Percentiles rank a stretch among this genome's conserved stretches.
phyloP scores from a whole-genome alignment of 2,888 invertebrate species.

The Yponomeuta malinellus region DNA sequence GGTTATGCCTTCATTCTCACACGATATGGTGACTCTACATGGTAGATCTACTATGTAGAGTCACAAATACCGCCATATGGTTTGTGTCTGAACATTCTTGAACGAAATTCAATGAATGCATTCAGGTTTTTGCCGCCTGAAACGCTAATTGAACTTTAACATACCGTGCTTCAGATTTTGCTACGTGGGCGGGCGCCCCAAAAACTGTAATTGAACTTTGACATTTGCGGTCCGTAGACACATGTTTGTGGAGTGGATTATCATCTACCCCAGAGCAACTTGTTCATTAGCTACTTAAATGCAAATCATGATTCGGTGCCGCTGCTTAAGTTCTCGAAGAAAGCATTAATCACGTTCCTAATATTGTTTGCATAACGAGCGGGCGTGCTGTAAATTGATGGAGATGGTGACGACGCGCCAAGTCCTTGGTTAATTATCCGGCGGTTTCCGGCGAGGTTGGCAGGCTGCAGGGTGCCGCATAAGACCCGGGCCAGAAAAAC shows the following conservation, averaged over 20 bases:
- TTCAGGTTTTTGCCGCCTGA: no score
- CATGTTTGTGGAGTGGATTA: slow-evolving; percentile 4
- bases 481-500: no score
- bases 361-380: slow-evolving; percentile 64
- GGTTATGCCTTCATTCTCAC: no score
- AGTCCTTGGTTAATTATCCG: slow-evolving; percentile 62
- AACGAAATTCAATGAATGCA: no score
- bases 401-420: slow-evolving; percentile 55
- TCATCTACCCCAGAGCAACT: slow-evolving; percentile 32
- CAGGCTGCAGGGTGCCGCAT: not conserved
- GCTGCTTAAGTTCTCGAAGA: slow-evolving; percentile 47
- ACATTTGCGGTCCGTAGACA: not conserved
- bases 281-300: slow-evolving; percentile 66
- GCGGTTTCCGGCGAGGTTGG: slow-evolving; percentile 22
- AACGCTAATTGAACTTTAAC: no score
- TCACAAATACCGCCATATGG: no score
- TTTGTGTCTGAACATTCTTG: no score
- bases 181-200: no score
- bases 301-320: slow-evolving; percentile 63
- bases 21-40: no score
- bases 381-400: slow-evolving; percentile 55
- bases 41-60: no score
- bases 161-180: no score
- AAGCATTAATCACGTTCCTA: slow-evolving; percentile 61
- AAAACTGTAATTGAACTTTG: no score